These are phyloP conservation scores for Oligia strigilis DNA, from an alignment of 2,888 invertebrate genomes.

Conservation along the genomic window DNA sequence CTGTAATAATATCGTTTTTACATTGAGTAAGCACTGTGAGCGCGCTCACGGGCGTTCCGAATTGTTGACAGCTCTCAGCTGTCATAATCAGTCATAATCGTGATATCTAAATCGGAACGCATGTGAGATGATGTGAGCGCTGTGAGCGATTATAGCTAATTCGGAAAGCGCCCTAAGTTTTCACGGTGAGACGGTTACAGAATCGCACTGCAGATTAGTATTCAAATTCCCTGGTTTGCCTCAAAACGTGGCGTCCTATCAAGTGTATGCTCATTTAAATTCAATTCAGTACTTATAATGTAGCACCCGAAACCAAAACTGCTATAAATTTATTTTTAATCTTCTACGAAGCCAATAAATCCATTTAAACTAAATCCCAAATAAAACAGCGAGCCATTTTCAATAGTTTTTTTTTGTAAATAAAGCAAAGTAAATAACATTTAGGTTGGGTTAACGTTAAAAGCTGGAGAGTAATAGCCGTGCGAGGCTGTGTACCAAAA, in stretches of 20 bases:
- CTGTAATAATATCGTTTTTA: too few relatives aligned
- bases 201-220: slow-evolving; percentile 12
- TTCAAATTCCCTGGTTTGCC: slow-evolving; percentile 10
- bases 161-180: too few relatives aligned
- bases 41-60: too few relatives aligned
- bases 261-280: slow-evolving; percentile 1
- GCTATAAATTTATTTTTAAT: slow-evolving; percentile 15
- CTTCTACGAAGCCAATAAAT: slow-evolving; percentile 26
- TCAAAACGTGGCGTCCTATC: slow-evolving; percentile 4
- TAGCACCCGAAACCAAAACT: background rate
- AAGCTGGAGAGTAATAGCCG: slow-evolving; percentile 51
- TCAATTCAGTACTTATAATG: slow-evolving; percentile 1
- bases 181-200: too few relatives aligned
- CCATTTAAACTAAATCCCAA: slow-evolving; percentile 20
- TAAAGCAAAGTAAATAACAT: slow-evolving; percentile 45
- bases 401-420: slow-evolving; percentile 42
- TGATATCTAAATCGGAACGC: too few relatives aligned
- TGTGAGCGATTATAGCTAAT: too few relatives aligned
- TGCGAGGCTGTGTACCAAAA: slow-evolving; percentile 31
- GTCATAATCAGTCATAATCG: too few relatives aligned
- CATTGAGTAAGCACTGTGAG: too few relatives aligned
- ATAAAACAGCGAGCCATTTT: slow-evolving; percentile 22
- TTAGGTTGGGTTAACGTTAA: slow-evolving; percentile 38
- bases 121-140: too few relatives aligned
- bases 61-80: too few relatives aligned